These are phyloP conservation scores for Zeuzera pyrina DNA, from an alignment of 2,888 invertebrate genomes.

Conservation along the genomic window DNA sequence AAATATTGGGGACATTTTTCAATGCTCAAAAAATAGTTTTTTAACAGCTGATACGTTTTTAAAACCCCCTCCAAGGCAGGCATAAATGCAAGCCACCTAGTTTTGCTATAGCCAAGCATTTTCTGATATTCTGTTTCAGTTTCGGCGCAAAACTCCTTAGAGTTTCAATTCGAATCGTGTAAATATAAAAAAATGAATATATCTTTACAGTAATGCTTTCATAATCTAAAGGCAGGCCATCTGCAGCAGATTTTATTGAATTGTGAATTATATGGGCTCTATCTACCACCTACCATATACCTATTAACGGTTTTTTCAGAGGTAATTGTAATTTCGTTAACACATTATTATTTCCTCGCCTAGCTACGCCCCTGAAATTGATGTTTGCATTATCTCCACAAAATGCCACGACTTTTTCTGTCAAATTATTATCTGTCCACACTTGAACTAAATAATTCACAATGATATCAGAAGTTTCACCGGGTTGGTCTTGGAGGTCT, in stretches of 20 bases:
- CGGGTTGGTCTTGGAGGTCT: constrained; percentile 19
- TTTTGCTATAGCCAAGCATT: constrained; percentile 8
- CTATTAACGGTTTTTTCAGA: constrained; percentile 13
- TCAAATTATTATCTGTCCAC: constrained; percentile 24
- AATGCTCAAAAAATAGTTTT: constrained; percentile 25
- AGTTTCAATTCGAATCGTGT: constrained; percentile 19
- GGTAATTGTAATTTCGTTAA: constrained; percentile 15
- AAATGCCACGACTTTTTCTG: constrained; percentile 20
- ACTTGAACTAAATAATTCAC: constrained; percentile 22
- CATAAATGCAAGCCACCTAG: constrained; percentile 5
- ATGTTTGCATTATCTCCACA: constrained; percentile 20
- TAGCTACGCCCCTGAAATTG: constrained; percentile 18
- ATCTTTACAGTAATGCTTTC: constrained; percentile 19
- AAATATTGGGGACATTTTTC: constrained; percentile 22
- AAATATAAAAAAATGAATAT: constrained; percentile 20
- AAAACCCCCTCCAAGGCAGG: constrained; percentile 18
- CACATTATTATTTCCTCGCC: constrained; percentile 18
- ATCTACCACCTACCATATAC: constrained; percentile 21
- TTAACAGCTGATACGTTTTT: constrained; percentile 28
- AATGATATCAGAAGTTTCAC: constrained; percentile 20
- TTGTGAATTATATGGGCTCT: constrained; percentile 22
- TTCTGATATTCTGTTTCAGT: constrained; percentile 11
- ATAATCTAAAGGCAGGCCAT: constrained; percentile 18
- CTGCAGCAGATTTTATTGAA: constrained; percentile 21
- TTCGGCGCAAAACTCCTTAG: constrained; percentile 17